A percentile compares a stretch with the other conserved stretches of the same genome.
Evolutionary conservation across 2,797 vertebrate genomes (phyloP).

Genomic region (Atherinosoma microstoma): DNA sequence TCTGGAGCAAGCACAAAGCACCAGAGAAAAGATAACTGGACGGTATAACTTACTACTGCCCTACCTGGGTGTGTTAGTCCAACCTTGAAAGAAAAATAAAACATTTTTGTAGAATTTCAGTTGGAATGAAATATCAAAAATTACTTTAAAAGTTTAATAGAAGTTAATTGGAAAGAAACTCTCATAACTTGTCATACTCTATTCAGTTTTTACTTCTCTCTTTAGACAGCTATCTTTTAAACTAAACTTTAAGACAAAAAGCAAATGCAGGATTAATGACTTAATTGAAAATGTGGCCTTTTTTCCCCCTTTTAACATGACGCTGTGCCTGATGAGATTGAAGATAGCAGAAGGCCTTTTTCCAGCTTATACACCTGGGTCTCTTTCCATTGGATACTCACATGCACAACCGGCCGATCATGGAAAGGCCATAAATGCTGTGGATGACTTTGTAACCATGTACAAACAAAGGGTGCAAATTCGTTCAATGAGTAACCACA

Average conservation of each 20-base stretch:
- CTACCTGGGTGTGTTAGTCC: too few species aligned
- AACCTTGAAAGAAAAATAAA: too few species aligned
- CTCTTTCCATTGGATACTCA: conserved; percentile 78
- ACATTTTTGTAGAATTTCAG: too few species aligned
- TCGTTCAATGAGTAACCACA: conserved; percentile 79
- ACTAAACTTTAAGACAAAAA: conserved; percentile 15
- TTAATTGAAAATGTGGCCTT: conserved; percentile 43
- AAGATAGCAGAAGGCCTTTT: conserved; percentile 72
- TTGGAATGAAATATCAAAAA: conserved; percentile 23
- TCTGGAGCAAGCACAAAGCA: too few species aligned
- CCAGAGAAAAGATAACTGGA: too few species aligned
- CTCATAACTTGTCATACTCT: conserved; percentile 2
- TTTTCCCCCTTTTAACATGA: conserved; percentile 56
- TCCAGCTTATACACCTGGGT: conserved; percentile 74
- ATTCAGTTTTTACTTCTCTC: background rate
- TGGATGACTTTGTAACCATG: conserved; percentile 72
- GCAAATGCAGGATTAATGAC: conserved; percentile 27
- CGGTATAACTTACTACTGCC: too few species aligned
- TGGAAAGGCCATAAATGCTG: conserved; percentile 83
- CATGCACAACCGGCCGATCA: conserved; percentile 61
- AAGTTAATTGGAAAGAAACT: background rate
- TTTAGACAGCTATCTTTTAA: background rate
- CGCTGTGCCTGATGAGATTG: conserved; percentile 72
- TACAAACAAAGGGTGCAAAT: conserved; percentile 69
- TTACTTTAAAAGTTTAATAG: conserved; percentile 15